Evolutionary conservation across 2,113 vertebrate species (phyloP).

Genomic region (Todiramphus chloris): DNA sequence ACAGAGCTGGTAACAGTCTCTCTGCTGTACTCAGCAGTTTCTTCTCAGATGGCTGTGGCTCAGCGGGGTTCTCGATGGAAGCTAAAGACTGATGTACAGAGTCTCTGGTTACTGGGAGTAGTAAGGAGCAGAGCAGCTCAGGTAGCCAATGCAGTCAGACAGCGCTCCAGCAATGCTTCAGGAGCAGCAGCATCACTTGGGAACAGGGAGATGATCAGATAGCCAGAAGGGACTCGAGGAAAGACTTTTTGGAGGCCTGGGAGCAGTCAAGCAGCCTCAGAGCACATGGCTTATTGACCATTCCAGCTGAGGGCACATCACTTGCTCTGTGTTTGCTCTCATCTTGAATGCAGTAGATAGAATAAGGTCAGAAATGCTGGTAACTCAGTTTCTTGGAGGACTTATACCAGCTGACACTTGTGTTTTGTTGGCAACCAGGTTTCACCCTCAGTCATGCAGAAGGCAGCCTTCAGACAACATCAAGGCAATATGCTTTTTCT

Average conservation of each 20-base stretch:
- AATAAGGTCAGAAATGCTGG: not conserved
- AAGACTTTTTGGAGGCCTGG: not conserved
- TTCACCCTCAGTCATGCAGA: not conserved
- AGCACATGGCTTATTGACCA: not conserved
- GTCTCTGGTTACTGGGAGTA: not conserved
- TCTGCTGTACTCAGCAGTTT: not conserved
- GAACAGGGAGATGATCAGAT: not conserved
- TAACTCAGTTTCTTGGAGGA: not conserved
- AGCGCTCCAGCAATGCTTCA: not conserved
- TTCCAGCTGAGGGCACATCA: not conserved
- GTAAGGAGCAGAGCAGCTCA: not conserved
- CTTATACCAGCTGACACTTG: not conserved
- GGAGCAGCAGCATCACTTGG: not conserved
- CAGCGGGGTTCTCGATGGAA: not conserved
- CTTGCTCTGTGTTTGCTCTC: not conserved
- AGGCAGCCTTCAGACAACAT: not conserved
- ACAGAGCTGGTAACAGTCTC: not conserved
- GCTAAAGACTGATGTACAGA: not conserved
- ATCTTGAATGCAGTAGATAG: not conserved
- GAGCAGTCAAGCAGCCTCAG: not conserved
- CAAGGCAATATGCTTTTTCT: not conserved
- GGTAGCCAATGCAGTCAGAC: not conserved
- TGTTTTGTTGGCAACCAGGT: not conserved
- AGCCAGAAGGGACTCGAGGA: not conserved
- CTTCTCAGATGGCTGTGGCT: not conserved